Percentiles rank a stretch among this genome's conserved stretches.
These are phyloP conservation scores for Atrichornis clamosus DNA, from an alignment of 2,113 vertebrate genomes.

Conservation along the genomic window DNA sequence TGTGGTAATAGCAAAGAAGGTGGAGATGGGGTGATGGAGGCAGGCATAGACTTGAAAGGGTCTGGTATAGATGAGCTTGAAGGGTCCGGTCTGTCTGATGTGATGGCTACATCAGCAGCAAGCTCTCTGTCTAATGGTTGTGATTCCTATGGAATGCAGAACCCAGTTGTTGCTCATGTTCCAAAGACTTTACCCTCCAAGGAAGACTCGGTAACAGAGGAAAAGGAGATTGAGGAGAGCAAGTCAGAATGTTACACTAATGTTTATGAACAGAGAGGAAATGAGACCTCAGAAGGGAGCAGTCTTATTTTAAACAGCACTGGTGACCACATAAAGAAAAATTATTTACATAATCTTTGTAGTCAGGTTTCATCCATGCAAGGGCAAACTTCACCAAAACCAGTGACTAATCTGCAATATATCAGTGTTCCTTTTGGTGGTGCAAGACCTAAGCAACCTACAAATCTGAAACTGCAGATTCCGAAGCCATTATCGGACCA, in stretches of 20 bases:
- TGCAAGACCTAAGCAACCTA: conserved; percentile 94
- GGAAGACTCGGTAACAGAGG: conserved; percentile 96
- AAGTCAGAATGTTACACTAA: conserved; percentile 85
- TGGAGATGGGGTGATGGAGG: conserved; percentile 35
- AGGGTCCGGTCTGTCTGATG: conserved; percentile 58
- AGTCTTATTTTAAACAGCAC: conserved; percentile 71
- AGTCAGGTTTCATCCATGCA: conserved; percentile 72
- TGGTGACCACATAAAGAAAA: conserved; percentile 77
- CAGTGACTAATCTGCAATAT: conserved; percentile 77
- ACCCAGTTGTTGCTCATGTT: conserved; percentile 72
- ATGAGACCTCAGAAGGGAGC: conserved; percentile 69
- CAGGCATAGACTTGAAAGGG: conserved; percentile 51
- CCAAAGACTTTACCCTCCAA: conserved; percentile 88
- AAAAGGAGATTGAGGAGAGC: conserved; percentile 99
- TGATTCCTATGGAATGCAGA: conserved; percentile 84
- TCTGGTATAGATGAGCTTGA: conserved; percentile 58
- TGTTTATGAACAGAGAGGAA: conserved; percentile 80
- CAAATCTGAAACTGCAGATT: conserved; percentile 93
- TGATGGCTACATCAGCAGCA: conserved; percentile 61
- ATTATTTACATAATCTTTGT: conserved; percentile 76
- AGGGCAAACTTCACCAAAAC: conserved; percentile 72
- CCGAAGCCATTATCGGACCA: conserved; percentile 87
- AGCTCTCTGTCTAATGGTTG: conserved; percentile 73
- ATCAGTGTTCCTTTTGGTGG: conserved; percentile 93
- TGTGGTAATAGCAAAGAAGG: conserved; percentile 40